Evolutionary conservation across 1,140 invertebrate genomes (phyloP), one percentile per base, ranked within the genome.

Genomic region (Diabrotica virgifera): DNA sequence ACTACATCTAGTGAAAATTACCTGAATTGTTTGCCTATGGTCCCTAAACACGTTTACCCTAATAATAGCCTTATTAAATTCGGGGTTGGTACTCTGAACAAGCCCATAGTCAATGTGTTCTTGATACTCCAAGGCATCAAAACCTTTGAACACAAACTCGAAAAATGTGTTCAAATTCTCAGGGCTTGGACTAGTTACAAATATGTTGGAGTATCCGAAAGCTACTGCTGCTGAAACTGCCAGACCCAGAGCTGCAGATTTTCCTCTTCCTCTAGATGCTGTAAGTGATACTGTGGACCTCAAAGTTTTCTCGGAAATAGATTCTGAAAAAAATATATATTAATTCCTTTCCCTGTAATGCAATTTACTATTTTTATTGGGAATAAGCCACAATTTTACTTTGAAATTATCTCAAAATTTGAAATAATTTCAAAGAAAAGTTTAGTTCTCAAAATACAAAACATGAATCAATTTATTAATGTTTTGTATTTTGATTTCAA

Each of bases 131-230:
- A 99, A 81, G 0, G 90, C 93, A 82, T 98, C 95, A 76, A 99
- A 93, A 0, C 97, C 92, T 85, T 98, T 99, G 46, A 98, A 89
- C 12, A 98, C 84, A 81, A 99, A 99, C 77, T 99, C 94, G 82
- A 99, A 99, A 1, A 99, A 82, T 0, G 97, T 99, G 66, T 94
- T 96, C 75, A 99, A 87, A 85, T 99, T 99, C 79, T 99, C 97
- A 4, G 97, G 97, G 78, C 93, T 94, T 2, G 98, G 98, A 68
- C 95, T 96, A 0, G 97, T 98, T 10, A 99, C 95, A 82, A 97
- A 99, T 56, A 99, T 94, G 78, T 99, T 99, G 11, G 96, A 95
- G 80, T 98, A 99, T 13, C 94, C 93, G 76, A 91, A 90, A 1
- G 91, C 88, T 59, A 95, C 82, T 11, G 90, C 91, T 3, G 88